These are phyloP conservation scores for Thymelicus lineola DNA, from an alignment of 2,888 invertebrate species.

Conservation along the genomic window DNA sequence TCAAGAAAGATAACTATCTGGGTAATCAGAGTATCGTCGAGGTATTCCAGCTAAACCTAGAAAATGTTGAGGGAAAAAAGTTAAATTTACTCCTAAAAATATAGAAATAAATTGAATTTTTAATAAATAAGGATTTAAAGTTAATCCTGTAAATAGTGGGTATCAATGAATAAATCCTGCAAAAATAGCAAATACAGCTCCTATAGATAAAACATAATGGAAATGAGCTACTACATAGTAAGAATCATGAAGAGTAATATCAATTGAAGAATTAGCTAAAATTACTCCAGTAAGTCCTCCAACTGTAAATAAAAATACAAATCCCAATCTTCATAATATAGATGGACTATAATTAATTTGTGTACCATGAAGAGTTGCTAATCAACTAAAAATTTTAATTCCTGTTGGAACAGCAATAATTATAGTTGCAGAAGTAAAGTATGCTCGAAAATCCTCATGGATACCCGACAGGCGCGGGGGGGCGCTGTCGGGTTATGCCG, in stretches of 20 bases:
- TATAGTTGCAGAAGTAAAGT: slow-evolving; percentile 93
- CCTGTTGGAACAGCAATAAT: slow-evolving; percentile 95
- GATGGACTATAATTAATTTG: slow-evolving; percentile 85
- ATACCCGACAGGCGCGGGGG: no score
- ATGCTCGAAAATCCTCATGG: no score
- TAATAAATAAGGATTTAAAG: slow-evolving; percentile 84
- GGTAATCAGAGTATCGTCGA: slow-evolving; percentile 91
- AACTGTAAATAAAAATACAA: slow-evolving; percentile 91
- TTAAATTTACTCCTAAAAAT: slow-evolving; percentile 92
- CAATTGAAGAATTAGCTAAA: slow-evolving; percentile 90
- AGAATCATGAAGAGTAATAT: slow-evolving; percentile 92
- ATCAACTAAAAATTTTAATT: slow-evolving; percentile 92
- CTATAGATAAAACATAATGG: slow-evolving; percentile 92
- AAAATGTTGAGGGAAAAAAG: slow-evolving; percentile 93
- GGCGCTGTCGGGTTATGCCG: no score
- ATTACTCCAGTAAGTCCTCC: slow-evolving; percentile 89
- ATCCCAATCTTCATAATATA: slow-evolving; percentile 89
- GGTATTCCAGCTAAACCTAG: slow-evolving; percentile 85
- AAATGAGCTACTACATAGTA: slow-evolving; percentile 94
- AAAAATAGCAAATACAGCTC: slow-evolving; percentile 92
- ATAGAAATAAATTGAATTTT: slow-evolving; percentile 89
- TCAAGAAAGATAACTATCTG: slow-evolving; percentile 86
- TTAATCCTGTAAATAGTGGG: slow-evolving; percentile 87
- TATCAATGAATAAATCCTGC: slow-evolving; percentile 90
- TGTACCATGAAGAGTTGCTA: slow-evolving; percentile 88